phyloP scores from a whole-genome alignment of 2,888 invertebrate genomes.

The Microctonus aethiopoides region DNA sequence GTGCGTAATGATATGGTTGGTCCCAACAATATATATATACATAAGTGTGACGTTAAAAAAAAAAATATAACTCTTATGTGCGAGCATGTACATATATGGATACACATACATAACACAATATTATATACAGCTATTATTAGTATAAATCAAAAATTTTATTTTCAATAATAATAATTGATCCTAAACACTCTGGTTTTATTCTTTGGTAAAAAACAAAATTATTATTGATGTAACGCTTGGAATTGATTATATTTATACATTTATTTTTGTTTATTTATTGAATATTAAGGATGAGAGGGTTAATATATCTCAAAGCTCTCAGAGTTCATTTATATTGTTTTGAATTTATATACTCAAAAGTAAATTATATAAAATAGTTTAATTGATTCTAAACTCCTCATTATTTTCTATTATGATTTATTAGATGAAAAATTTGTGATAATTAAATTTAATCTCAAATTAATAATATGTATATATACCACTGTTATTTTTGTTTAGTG shows the following conservation, averaged over 20 bases:
- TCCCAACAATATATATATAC: slow-evolving; percentile 25
- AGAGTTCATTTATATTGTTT: too few species aligned
- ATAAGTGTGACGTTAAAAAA: slow-evolving; percentile 20
- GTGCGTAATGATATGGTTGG: slow-evolving; percentile 50
- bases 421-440: too few species aligned
- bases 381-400: too few species aligned
- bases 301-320: too few species aligned
- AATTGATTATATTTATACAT: background rate
- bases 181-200: background rate
- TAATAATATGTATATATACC: too few species aligned
- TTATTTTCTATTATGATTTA: too few species aligned
- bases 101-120: background rate
- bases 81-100: background rate
- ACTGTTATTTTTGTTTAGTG: too few species aligned
- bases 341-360: too few species aligned
- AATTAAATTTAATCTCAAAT: too few species aligned
- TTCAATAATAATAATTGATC: background rate
- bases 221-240: background rate
- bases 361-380: too few species aligned
- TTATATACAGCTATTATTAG: background rate
- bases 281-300: too few species aligned
- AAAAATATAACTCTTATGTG: slow-evolving; percentile 22
- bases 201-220: background rate
- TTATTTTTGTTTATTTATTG: too few species aligned
- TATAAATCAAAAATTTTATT: background rate